Evolutionary conservation across 2,797 vertebrate genomes (phyloP), one percentile per base, ranked within the genome.

Genomic region (Synaphobranchus kaupii): DNA sequence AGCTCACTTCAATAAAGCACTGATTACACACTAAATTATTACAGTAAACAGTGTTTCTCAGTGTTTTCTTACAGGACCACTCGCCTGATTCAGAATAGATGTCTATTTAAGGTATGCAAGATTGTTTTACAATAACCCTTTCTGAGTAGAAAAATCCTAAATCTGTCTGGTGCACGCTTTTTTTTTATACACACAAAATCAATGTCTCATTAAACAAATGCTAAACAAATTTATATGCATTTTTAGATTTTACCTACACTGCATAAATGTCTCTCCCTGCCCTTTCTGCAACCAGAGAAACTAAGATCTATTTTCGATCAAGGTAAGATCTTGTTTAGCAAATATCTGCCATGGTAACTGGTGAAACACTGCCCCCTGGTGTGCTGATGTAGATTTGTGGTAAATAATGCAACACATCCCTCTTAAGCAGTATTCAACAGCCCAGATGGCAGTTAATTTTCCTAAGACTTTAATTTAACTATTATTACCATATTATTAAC

Each of bases 311-410:
- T 22, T 44, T 7, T 80, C 5, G 7, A n/a, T 47, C 20, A 47
- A 25, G 20, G 5, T 80, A n/a, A 47, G 20, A 7, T 80, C 48
- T 48, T 6, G 8, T n/a, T 80, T 78, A 47, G 6, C 20, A 47
- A 47, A 7, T 80, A 25, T 80, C 44, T 48, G 8, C 22, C 44
- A 50, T 50, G 17, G 25, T 76, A 85, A 22, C 9, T 85, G 71
- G 71, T 44, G 15, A 68, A 84, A 85, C 66, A 85, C 68, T 87
- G 86, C 86, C 86, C 86, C 68, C 86, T 87, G 81, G 48, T 76
- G 86, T 87, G 34, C 47, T 13, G 10, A 86, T 28, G 58, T 17
- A n/a, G 25, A 58, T 82, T 39, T 34, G 52, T 86, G 34, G 25
- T 8, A 63, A 31, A 68, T 63, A n/a, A 20, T 58, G 48, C 31